Percentiles rank a stretch among this genome's conserved stretches.
Evolutionary conservation across 1,140 invertebrate species (phyloP).

Genomic region (Cydia splendana): DNA sequence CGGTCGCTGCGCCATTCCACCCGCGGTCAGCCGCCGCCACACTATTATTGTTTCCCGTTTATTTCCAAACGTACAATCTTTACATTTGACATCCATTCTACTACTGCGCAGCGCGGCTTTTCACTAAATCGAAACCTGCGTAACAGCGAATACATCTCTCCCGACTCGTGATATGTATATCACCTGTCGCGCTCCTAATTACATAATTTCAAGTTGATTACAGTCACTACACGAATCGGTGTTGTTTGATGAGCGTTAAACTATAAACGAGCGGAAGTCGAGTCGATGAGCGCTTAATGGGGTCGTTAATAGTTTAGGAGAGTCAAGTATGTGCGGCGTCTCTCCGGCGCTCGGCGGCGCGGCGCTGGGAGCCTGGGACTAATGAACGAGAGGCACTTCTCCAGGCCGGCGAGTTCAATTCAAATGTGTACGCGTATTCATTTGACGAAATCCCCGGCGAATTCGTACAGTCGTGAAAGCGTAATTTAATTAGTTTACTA

Average conservation of each 20-base stretch:
- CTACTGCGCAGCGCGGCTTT: not conserved
- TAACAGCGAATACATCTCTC: not conserved
- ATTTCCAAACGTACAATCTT: conserved; percentile 17
- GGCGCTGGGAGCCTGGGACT: not conserved
- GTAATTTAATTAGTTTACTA: conserved; percentile 19
- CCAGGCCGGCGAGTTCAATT: not conserved
- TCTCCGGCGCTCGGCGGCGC: not conserved
- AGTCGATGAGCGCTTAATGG: conserved; percentile 17
- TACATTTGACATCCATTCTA: not conserved
- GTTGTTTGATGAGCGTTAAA: conserved; percentile 14
- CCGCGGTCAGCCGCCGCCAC: not conserved
- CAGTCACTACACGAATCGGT: conserved; percentile 16
- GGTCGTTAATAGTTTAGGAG: conserved; percentile 16
- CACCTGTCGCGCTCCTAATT: not conserved
- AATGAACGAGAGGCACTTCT: not conserved
- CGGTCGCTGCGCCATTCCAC: not conserved
- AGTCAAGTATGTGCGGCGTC: not conserved
- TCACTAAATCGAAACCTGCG: not conserved
- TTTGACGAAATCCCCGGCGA: not conserved
- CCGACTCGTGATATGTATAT: not conserved
- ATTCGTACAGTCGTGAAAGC: not conserved
- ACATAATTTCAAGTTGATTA: conserved; percentile 5
- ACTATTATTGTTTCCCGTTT: conserved; percentile 18
- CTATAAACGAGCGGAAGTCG: conserved; percentile 12
- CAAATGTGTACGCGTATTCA: not conserved